Evolutionary conservation across 2,888 invertebrate genomes (phyloP).

Genomic region (Scrobipalpa costella): DNA sequence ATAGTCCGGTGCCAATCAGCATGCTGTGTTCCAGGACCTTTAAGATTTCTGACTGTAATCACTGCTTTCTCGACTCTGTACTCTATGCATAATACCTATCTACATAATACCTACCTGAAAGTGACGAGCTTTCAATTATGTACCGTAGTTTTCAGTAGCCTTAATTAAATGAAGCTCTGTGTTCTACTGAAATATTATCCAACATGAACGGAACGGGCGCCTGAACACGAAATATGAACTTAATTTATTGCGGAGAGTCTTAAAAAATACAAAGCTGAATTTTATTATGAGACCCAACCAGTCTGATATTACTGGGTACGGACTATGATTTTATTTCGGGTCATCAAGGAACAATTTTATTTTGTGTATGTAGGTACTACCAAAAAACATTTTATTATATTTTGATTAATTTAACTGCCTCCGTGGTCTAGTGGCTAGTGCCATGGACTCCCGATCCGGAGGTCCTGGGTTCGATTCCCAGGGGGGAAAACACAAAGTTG

Average conservation of each 20-base stretch:
- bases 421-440: too few species aligned
- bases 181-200: constrained; percentile 2
- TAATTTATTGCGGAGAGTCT: neutral
- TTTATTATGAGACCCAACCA: constrained; percentile 23
- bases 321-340: neutral
- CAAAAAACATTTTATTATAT: too few species aligned
- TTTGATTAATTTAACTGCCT: too few species aligned
- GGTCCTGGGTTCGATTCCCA: too few species aligned
- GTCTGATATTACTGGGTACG: neutral
- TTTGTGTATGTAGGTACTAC: too few species aligned
- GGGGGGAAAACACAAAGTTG: too few species aligned
- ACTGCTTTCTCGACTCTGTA: too few species aligned
- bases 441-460: too few species aligned
- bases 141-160: constrained; percentile 6
- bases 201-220: neutral
- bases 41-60: too few species aligned
- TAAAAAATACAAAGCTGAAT: constrained; percentile 2
- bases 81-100: neutral
- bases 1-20: too few species aligned
- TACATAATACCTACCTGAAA: neutral
- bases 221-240: neutral
- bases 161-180: constrained; percentile 13
- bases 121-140: neutral
- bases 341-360: too few species aligned
- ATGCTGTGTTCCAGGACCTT: too few species aligned